phyloP scores from a whole-genome alignment of 2,888 invertebrate species.

The Saturnia japonica region DNA sequence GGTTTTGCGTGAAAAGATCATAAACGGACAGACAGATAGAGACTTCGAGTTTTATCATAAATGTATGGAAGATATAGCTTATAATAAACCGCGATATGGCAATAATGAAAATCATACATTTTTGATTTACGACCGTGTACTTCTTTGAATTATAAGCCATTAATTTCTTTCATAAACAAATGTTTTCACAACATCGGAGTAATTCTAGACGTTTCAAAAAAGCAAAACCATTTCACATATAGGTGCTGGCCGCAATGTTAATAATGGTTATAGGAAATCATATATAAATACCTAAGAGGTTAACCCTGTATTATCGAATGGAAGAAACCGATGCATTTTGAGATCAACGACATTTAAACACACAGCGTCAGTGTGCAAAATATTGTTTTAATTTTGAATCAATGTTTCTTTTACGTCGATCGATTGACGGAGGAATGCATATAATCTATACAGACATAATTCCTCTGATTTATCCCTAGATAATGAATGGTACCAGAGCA shows the following conservation, averaged over 20 bases:
- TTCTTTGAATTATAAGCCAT: neutral
- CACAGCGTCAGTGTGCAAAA: neutral
- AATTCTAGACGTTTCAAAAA: neutral
- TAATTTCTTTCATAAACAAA: neutral
- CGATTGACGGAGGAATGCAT: too few relatives aligned
- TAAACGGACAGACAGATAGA: too few relatives aligned
- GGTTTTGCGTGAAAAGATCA: too few relatives aligned
- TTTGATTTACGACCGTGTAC: too few relatives aligned
- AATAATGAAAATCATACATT: too few relatives aligned
- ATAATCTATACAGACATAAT: too few relatives aligned
- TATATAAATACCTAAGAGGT: constrained; percentile 20
- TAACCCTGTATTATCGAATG: constrained; percentile 40
- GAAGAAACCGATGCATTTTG: constrained; percentile 41
- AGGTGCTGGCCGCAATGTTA: neutral
- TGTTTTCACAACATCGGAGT: neutral
- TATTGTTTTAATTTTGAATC: neutral
- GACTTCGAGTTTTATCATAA: too few relatives aligned
- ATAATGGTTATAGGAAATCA: neutral
- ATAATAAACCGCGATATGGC: too few relatives aligned
- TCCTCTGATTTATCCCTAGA: too few relatives aligned
- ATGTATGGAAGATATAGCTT: too few relatives aligned
- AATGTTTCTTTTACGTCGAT: neutral
- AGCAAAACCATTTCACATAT: neutral
- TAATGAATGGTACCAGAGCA: too few relatives aligned
- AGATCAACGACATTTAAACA: constrained; percentile 28